Evolutionary conservation across 1,140 invertebrate genomes (phyloP), one percentile per base, ranked within the genome.

Genomic region (Zaprionus gabonicus): DNA sequence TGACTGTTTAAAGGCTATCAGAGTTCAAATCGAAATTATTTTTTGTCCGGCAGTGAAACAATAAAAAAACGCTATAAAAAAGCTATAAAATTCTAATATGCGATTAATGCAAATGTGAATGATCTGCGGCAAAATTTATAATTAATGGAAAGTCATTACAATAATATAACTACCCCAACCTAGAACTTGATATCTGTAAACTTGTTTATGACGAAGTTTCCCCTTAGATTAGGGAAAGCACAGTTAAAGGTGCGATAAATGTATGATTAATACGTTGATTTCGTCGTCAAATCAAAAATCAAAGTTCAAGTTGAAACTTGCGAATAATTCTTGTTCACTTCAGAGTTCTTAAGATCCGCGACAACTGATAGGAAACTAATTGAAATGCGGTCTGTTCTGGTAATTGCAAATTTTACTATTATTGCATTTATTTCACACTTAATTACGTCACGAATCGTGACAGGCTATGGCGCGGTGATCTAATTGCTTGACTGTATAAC

Each of bases 401-500:
- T 46, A 17, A 46, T 46, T 46, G 41, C 41, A 17, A 46, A 46
- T 46, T n/a, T 46, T 17, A 46, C 46, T 20, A 51, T 51, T 51
- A 51, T 38, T 70, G 31, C 25, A 38, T 36, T 12, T 55, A 41
- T 15, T n/a, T 36, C 34, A 17, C 3, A 55, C 13, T 4, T 25
- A 6, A 71, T 71, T 31, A 46, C 36, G 10, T 25, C 59, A 71
- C 2, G 9, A 36, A 55, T 57, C 36, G 59, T 57, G 59, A 57
- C 56, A 57, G 28, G 2, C 31, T 36, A 20, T 36, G 51, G 51
- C 64, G 74, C 12, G 56, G 57, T 82, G 80, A 82, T 79, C 80
- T 82, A 82, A 81, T 78, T 80, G 67, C 84, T 82, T 46, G 38
- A 68, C 51, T 59, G 51, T 55, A 69, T 25, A 65, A 41, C 57